Conservation (phyloP, 2,113 vertebrate species). For the Dasyurus viverrinus region DNA sequence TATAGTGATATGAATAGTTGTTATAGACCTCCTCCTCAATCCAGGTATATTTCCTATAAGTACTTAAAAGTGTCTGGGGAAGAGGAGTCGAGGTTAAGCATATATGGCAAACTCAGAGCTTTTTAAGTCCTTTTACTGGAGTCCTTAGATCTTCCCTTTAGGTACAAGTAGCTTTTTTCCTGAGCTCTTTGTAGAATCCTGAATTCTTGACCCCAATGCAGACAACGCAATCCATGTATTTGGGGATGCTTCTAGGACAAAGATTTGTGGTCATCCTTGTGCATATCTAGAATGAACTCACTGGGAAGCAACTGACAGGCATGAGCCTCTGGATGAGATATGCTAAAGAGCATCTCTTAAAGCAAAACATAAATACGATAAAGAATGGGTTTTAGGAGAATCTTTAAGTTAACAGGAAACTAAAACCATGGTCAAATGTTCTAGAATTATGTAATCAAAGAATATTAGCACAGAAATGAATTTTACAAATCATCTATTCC, state of each 20-base stretch:
- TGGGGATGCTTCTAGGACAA: background rate
- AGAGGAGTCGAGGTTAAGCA: background rate
- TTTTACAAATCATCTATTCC: background rate
- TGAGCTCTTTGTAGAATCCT: background rate
- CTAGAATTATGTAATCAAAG: background rate
- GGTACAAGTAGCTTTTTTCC: background rate
- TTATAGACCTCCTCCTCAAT: background rate
- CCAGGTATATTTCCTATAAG: background rate
- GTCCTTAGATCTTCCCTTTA: background rate
- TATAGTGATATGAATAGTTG: background rate
- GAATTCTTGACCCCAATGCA: background rate
- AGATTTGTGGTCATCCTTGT: background rate
- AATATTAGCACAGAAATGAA: background rate
- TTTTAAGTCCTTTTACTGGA: background rate
- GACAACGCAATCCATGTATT: background rate
- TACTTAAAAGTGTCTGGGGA: background rate
- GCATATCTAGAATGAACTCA: background rate
- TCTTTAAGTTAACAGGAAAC: background rate
- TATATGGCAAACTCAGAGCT: background rate
- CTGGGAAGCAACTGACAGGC: background rate
- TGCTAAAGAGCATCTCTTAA: background rate
- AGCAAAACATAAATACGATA: background rate
- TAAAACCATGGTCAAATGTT: background rate
- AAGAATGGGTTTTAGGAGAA: background rate
- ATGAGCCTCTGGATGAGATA: background rate